Evolutionary conservation across 1,140 invertebrate genomes (phyloP).

Genomic region (Aplysia californica): DNA sequence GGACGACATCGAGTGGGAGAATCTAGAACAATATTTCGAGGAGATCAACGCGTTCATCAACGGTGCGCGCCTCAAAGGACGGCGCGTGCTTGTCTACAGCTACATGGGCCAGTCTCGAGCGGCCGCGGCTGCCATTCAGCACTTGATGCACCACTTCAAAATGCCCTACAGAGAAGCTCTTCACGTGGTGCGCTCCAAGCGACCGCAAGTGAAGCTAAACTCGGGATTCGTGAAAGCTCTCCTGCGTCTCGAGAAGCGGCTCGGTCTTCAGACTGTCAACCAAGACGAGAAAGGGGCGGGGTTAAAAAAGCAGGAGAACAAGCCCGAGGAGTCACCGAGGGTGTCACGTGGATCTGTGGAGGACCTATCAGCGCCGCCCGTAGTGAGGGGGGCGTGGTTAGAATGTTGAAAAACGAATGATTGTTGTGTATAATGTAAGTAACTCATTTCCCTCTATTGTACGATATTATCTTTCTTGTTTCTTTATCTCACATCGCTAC

Average conservation of each 20-base stretch:
- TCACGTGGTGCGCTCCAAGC: slow-evolving; percentile 47
- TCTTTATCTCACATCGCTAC: too few relatives aligned
- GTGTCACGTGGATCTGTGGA: background rate
- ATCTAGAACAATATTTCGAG: slow-evolving; percentile 56
- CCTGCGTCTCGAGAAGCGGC: slow-evolving; percentile 39
- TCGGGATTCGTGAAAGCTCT: slow-evolving; percentile 47
- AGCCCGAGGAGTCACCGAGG: background rate
- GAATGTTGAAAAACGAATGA: slow-evolving; percentile 8
- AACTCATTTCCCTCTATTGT: too few relatives aligned
- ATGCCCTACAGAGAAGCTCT: slow-evolving; percentile 49
- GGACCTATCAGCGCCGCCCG: slow-evolving; percentile 2
- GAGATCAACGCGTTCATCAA: slow-evolving; percentile 62
- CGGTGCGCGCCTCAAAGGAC: slow-evolving; percentile 44
- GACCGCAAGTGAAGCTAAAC: slow-evolving; percentile 49
- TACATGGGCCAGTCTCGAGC: slow-evolving; percentile 58
- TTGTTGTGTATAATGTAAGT: too few relatives aligned
- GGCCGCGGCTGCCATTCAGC: slow-evolving; percentile 56
- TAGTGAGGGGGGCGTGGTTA: slow-evolving; percentile 19
- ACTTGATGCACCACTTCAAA: slow-evolving; percentile 53
- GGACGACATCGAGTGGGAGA: slow-evolving; percentile 53
- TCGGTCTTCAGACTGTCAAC: slow-evolving; percentile 10
- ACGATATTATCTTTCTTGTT: too few relatives aligned
- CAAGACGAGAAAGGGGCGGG: background rate
- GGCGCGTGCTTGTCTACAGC: slow-evolving; percentile 54
- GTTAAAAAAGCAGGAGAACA: too few relatives aligned